Base-by-base conservation (phyloP, 2,113 vertebrate genomes). In the Paradoxurus hermaphroditus region DNA sequence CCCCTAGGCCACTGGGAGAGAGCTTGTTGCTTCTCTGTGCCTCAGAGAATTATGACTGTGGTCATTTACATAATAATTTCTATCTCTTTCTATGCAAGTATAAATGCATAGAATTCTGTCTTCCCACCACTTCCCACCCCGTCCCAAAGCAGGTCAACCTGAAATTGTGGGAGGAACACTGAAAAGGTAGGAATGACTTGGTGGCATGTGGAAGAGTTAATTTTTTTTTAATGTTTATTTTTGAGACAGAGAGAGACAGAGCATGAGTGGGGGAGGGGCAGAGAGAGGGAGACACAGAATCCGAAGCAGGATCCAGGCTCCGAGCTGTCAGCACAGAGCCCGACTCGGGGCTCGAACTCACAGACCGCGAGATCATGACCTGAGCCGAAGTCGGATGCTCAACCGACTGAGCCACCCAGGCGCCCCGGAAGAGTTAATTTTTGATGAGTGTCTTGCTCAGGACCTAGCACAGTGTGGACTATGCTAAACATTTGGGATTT, bases 401-500 rank as follows among this genome's bases (percentile, higher is more conserved):
- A n/a, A n/a, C n/a, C n/a, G n/a, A n/a, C n/a, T n/a, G n/a, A n/a
- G n/a, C n/a, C n/a, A n/a, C n/a, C n/a, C n/a, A n/a, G n/a, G n/a
- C n/a, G n/a, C n/a, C n/a, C n/a, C n/a, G 31, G 65, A 68, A 81
- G 34, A 78, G 21, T 68, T 84, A 46, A 90, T 21, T 63, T n/a
- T 29, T 1, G 44, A 49, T 7, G 34, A 44, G 5, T 49, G n/a
- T 91, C 72, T 89, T 59, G 78, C 67, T 51, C 31, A 82, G 86
- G 86, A 72, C 72, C n/a, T 81, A 63, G 85, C 56, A 44, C 13
- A 34, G 9, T 65, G 25, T 53, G 13, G 3, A 9, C 34, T 21
- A 6, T 84, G 25, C 68, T 79, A 86, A 90, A 91, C 56, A 96
- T 68, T 84, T 90, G 62, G 67, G 70, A 36, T 95, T 59, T 86